These are phyloP conservation scores for Apis florea DNA, from an alignment of 1,140 invertebrate genomes.

Conservation along the genomic window DNA sequence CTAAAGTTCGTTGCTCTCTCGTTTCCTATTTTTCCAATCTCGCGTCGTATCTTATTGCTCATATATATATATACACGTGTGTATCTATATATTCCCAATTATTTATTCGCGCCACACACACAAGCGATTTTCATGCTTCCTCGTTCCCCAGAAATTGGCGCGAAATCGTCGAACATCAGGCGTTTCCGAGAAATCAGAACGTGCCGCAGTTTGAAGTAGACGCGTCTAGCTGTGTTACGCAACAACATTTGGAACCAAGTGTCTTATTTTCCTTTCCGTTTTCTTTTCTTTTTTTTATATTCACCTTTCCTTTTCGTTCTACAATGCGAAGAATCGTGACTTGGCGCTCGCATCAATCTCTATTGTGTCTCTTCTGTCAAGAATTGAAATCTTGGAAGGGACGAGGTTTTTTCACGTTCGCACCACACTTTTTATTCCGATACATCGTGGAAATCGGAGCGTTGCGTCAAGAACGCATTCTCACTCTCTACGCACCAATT, in stretches of 20 bases:
- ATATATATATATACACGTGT: too few species aligned
- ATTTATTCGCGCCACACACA: conserved; percentile 5
- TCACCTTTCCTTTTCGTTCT: not conserved
- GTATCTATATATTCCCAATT: conserved; percentile 1
- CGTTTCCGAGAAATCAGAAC: conserved; percentile 32
- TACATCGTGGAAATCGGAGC: conserved; percentile 23
- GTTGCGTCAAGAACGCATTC: conserved; percentile 46
- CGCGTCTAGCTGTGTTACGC: conserved; percentile 30
- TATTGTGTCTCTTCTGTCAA: conserved; percentile 27
- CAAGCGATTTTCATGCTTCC: conserved; percentile 26
- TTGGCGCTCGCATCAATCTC: conserved; percentile 42
- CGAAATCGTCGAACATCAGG: conserved; percentile 27
- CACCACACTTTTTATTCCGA: conserved; percentile 16
- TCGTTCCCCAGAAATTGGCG: conserved; percentile 44
- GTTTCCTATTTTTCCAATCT: not conserved
- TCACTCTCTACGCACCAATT: conserved; percentile 17
- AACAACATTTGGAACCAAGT: conserved; percentile 1
- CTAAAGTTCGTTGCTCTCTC: not conserved
- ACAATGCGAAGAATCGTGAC: conserved; percentile 30
- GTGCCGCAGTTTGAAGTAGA: not conserved
- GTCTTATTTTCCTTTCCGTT: not conserved
- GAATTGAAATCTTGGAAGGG: not conserved
- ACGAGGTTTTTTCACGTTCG: conserved; percentile 20
- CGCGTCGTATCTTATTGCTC: not conserved
- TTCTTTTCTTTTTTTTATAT: not conserved